These are phyloP conservation scores for Sus cebifrons DNA, from an alignment of 2,797 vertebrate species.

Conservation along the genomic window DNA sequence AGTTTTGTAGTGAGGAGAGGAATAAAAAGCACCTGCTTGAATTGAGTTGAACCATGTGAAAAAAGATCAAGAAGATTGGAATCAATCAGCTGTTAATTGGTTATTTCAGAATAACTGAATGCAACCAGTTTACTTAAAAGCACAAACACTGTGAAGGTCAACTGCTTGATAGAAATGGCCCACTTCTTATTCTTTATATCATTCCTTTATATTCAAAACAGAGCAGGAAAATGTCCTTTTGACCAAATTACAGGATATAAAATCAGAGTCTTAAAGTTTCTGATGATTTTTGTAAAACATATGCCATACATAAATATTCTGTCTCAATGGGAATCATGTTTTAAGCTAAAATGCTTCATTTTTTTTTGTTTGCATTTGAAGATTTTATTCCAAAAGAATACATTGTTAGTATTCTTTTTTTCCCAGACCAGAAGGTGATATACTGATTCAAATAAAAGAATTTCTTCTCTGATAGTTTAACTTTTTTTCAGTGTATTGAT, in stretches of 20 bases:
- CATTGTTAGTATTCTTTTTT: no score
- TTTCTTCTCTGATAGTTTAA: no score
- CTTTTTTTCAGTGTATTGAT: no score
- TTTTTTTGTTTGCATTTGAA: no score
- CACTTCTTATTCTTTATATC: slow-evolving; percentile 4
- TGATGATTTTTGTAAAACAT: slow-evolving; percentile 51
- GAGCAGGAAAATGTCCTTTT: neutral
- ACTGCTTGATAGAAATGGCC: neutral
- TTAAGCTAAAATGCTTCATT: slow-evolving; percentile 61
- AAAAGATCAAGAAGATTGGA: slow-evolving; percentile 44
- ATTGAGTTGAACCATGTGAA: slow-evolving; percentile 58
- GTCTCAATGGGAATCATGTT: slow-evolving; percentile 48
- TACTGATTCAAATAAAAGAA: no score
- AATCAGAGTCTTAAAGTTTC: slow-evolving; percentile 12
- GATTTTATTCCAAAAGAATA: no score
- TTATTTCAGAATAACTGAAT: slow-evolving; percentile 47
- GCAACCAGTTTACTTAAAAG: slow-evolving; percentile 22
- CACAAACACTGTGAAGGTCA: neutral
- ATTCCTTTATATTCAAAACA: neutral
- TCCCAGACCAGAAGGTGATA: no score
- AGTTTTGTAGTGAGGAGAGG: neutral
- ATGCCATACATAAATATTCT: slow-evolving; percentile 9
- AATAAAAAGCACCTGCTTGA: slow-evolving; percentile 9
- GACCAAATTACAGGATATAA: neutral
- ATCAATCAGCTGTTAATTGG: slow-evolving; percentile 3